A percentile compares a stretch with the other conserved stretches of the same genome.
These are phyloP conservation scores for Pantherophis vulpinus DNA, from an alignment of 2,797 vertebrate genomes.

Conservation along the genomic window DNA sequence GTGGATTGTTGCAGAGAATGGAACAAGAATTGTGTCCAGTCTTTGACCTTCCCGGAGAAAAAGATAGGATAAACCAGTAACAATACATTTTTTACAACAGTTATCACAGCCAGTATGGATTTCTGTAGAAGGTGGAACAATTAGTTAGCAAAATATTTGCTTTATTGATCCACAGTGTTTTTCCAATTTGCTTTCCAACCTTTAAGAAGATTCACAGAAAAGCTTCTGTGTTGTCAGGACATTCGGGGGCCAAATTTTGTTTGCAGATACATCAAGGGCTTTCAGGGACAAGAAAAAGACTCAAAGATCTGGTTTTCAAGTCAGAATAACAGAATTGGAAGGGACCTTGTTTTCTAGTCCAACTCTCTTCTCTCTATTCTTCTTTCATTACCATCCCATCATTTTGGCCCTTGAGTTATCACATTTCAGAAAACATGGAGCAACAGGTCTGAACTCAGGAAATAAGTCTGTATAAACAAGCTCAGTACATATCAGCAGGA, in stretches of 20 bases:
- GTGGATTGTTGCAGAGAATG: neutral
- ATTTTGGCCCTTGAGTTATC: slow-evolving; percentile 40
- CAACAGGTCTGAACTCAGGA: neutral
- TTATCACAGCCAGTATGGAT: neutral
- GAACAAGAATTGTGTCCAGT: neutral
- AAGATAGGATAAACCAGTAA: neutral
- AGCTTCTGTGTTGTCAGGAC: neutral
- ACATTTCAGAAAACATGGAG: slow-evolving; percentile 46
- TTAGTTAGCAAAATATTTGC: neutral
- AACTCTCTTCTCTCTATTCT: fast-evolving
- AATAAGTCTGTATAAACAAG: neutral
- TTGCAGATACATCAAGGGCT: neutral
- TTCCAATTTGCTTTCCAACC: neutral
- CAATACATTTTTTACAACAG: neutral
- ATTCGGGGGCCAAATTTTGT: neutral
- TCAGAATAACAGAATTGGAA: neutral
- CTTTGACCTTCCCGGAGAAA: neutral
- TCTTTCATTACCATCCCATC: slow-evolving; percentile 53
- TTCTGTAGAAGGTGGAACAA: neutral
- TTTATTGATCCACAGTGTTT: neutral
- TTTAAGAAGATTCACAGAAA: neutral
- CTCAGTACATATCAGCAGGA: neutral
- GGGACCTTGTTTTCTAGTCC: neutral
- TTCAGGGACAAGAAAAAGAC: too few species aligned
- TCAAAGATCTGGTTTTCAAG: neutral